Evolutionary conservation across 2,113 vertebrate genomes (phyloP).

Genomic region (Dermatemys mawii): DNA sequence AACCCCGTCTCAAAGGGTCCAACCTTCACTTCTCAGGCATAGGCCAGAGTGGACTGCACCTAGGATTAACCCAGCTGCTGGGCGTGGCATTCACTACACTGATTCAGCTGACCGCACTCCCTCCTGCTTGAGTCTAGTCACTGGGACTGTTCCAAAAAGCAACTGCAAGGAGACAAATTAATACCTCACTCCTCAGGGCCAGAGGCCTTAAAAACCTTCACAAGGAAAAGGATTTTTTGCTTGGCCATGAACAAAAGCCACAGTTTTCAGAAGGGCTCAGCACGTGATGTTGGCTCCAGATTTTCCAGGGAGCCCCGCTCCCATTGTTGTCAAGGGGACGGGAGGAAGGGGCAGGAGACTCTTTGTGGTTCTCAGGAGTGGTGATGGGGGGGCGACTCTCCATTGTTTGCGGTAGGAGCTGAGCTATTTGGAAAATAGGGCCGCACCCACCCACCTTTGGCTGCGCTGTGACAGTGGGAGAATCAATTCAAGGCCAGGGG

Average conservation of each 20-base stretch:
- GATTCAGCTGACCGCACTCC: rapidly evolving
- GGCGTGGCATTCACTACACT: background rate
- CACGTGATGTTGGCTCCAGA: background rate
- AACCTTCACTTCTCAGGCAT: background rate
- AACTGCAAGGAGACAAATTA: background rate
- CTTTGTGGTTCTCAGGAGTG: background rate
- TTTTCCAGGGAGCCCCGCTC: background rate
- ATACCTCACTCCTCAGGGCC: rapidly evolving
- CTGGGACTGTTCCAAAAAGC: background rate
- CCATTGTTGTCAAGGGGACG: background rate
- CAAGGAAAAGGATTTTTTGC: background rate
- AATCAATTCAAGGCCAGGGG: rapidly evolving
- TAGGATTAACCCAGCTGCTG: background rate
- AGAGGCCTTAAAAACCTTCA: background rate
- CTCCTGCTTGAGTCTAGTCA: background rate
- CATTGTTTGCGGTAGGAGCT: background rate
- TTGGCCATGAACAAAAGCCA: background rate
- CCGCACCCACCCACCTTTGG: rapidly evolving
- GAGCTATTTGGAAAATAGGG: background rate
- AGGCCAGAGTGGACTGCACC: background rate
- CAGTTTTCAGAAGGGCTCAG: background rate
- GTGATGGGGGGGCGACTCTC: background rate
- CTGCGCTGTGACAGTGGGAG: background rate
- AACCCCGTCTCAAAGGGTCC: background rate
- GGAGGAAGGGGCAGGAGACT: background rate